Percentiles rank a stretch among this genome's conserved stretches.
phyloP scores from a whole-genome alignment of 2,797 vertebrate species.

The Falco berigora region DNA sequence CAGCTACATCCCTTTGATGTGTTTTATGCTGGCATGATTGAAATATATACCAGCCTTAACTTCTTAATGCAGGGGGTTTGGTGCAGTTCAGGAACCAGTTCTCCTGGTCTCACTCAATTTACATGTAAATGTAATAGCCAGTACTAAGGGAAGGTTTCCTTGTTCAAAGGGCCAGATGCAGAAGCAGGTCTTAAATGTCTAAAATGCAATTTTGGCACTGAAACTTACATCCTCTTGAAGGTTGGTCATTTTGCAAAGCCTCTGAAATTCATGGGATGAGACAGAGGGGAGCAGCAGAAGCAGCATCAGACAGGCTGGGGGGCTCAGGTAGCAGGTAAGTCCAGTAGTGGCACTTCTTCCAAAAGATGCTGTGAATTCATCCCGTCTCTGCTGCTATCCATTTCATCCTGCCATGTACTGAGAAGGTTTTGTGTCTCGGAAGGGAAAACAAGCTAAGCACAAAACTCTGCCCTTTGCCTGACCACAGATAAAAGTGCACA shows the following conservation, averaged over 20 bases:
- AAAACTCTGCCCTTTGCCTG: not conserved
- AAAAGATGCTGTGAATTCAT: not conserved
- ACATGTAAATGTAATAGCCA: not conserved
- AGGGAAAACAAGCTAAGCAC: not conserved
- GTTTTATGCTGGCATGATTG: not conserved
- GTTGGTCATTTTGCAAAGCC: not conserved
- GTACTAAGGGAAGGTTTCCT: not conserved
- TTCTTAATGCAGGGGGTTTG: not conserved
- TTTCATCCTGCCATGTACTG: not conserved
- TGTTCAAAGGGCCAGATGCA: not conserved
- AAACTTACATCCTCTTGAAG: not conserved
- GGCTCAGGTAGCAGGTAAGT: not conserved
- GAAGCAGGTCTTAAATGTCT: not conserved
- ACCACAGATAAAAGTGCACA: not conserved
- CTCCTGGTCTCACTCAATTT: not conserved
- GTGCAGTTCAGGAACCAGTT: not conserved
- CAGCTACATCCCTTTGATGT: not conserved
- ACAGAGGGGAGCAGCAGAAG: not conserved
- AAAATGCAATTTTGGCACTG: slow-evolving; percentile 15
- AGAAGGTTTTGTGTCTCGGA: not conserved
- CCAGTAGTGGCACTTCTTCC: not conserved
- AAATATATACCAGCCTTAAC: not conserved
- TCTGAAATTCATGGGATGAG: not conserved
- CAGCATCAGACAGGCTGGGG: rapidly evolving
- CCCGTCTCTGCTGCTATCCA: not conserved